Conservation (phyloP, 2,888 invertebrate genomes). For the Lucinisca nassula region DNA sequence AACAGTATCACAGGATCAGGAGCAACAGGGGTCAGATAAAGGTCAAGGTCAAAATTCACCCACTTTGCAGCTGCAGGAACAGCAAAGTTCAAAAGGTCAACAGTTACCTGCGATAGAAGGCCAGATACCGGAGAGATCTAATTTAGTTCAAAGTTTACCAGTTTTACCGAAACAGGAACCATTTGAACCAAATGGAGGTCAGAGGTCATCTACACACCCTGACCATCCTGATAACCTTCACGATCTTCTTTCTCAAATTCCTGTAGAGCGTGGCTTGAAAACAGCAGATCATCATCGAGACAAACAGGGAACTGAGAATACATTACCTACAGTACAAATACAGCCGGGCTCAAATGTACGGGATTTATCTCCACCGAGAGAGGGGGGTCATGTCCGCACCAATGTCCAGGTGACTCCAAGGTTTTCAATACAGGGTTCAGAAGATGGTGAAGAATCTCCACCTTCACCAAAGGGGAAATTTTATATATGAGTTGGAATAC, state of each 20-base stretch:
- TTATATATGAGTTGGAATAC: conserved; percentile 70
- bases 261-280: background rate
- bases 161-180: background rate
- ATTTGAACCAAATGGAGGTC: background rate
- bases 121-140: background rate
- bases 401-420: conserved; percentile 21
- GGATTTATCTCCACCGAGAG: background rate
- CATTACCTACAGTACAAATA: background rate
- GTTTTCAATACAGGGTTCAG: conserved; percentile 36
- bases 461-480: conserved; percentile 66
- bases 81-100: background rate
- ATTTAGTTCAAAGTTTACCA: background rate
- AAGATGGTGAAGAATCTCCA: conserved; percentile 59
- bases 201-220: background rate
- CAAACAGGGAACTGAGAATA: background rate
- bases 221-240: background rate
- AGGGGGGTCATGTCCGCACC: background rate
- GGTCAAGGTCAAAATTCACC: background rate
- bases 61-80: background rate
- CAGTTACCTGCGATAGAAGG: background rate
- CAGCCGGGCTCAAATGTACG: background rate
- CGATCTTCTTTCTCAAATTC: background rate
- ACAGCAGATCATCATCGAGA: background rate
- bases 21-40: background rate
- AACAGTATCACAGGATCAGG: background rate